phyloP scores from a whole-genome alignment of 2,113 vertebrate species.

The Pseudolaguvia tuberculata region DNA sequence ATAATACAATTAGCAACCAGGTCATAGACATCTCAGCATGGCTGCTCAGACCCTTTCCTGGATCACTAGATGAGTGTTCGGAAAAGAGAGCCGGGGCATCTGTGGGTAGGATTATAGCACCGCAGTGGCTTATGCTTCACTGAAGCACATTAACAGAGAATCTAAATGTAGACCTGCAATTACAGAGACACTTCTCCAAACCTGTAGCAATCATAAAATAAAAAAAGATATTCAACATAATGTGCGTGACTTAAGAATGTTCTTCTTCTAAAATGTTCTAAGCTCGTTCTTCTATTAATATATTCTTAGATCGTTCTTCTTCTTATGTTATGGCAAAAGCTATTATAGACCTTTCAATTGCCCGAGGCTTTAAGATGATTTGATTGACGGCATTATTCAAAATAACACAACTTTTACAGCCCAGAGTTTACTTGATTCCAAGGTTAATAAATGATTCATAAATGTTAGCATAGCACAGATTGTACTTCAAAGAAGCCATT shows the following conservation, averaged over 20 bases:
- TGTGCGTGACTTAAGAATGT: background rate
- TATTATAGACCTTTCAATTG: conserved; percentile 60
- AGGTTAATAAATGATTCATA: background rate
- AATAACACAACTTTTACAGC: background rate
- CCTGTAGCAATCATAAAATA: background rate
- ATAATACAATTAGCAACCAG: conserved; percentile 8
- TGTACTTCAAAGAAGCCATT: background rate
- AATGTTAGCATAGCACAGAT: background rate
- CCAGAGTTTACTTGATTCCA: background rate
- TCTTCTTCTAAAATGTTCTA: background rate
- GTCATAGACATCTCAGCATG: conserved; percentile 24
- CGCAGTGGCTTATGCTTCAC: conserved; percentile 37
- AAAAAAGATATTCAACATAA: too few species aligned
- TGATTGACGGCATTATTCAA: background rate
- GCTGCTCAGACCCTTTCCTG: conserved; percentile 5
- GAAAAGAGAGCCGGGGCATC: conserved; percentile 17
- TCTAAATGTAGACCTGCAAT: conserved; percentile 25
- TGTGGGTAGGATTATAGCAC: conserved; percentile 38
- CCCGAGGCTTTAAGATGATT: conserved; percentile 26
- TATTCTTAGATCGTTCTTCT: too few species aligned
- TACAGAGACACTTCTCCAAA: background rate
- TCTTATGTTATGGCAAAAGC: conserved; percentile 48
- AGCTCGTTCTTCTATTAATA: too few species aligned
- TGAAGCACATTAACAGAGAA: conserved; percentile 33
- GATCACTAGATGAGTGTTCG: conserved; percentile 15